Percentiles rank a stretch among this genome's conserved stretches.
Conservation (phyloP, 2,888 invertebrate genomes). For the Dicyrtomina minuta region DNA sequence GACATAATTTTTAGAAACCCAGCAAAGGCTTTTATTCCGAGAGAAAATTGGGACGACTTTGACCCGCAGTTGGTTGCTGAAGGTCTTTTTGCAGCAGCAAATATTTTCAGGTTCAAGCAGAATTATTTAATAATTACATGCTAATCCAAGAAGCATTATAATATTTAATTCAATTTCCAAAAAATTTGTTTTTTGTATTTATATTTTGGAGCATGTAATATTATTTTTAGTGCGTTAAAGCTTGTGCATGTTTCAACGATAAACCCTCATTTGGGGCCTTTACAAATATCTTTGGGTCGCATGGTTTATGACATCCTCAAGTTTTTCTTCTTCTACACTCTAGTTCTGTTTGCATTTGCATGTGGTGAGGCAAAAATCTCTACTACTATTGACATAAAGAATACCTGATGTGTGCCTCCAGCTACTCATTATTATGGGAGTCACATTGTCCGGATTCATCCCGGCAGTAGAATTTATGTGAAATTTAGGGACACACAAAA, state of each 20-base stretch:
- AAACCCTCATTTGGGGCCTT: conserved; percentile 86
- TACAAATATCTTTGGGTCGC: conserved; percentile 86
- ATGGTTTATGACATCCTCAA: conserved; percentile 90
- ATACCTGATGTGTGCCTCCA: no score
- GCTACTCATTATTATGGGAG: no score
- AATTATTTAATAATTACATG: neutral
- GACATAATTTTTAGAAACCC: conserved; percentile 60
- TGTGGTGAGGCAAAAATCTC: conserved; percentile 59
- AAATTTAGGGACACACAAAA: no score
- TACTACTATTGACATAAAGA: no score
- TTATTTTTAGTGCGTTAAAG: conserved; percentile 81
- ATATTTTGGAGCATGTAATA: no score
- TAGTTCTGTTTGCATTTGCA: conserved; percentile 64
- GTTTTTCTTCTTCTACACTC: conserved; percentile 71
- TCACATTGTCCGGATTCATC: no score
- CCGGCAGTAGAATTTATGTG: no score
- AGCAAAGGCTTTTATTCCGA: conserved; percentile 63
- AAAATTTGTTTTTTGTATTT: neutral
- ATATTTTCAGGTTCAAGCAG: conserved; percentile 2
- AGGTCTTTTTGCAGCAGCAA: conserved; percentile 78
- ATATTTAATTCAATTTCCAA: neutral
- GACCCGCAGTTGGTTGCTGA: conserved; percentile 96
- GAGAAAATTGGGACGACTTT: conserved; percentile 95
- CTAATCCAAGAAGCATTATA: neutral
- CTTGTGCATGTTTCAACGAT: conserved; percentile 89